phyloP scores from a whole-genome alignment of 2,888 invertebrate genomes.

The Epinotia demarniana region DNA sequence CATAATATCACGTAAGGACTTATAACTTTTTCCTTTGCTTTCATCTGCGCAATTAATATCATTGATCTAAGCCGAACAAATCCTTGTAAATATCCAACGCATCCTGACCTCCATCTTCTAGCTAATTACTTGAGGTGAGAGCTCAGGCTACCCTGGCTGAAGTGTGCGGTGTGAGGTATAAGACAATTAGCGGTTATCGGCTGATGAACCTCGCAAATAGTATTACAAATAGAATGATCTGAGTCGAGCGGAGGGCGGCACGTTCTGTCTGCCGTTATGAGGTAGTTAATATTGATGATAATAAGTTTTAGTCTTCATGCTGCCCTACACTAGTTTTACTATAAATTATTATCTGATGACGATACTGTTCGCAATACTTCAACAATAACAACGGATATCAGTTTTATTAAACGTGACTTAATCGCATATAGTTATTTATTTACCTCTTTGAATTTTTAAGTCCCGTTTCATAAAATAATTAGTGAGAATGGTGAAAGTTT shows the following conservation, averaged over 20 bases:
- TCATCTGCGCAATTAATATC: slow-evolving; percentile 41
- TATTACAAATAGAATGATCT: slow-evolving; percentile 41
- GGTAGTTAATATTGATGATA: slow-evolving; percentile 14
- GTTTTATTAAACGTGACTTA: too few species aligned
- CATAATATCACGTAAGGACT: slow-evolving; percentile 7
- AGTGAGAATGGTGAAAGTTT: too few species aligned
- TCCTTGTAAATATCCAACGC: neutral
- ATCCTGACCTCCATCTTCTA: neutral
- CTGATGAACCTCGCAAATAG: slow-evolving; percentile 42
- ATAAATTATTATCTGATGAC: neutral
- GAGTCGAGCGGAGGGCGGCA: slow-evolving; percentile 15
- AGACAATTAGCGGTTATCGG: slow-evolving; percentile 41
- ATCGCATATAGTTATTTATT: too few species aligned
- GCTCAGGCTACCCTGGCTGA: slow-evolving; percentile 13
- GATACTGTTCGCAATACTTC: neutral
- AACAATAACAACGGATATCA: too few species aligned
- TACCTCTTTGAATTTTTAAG: too few species aligned
- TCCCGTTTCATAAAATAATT: too few species aligned
- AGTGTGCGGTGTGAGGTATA: slow-evolving; percentile 35
- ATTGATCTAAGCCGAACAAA: slow-evolving; percentile 41
- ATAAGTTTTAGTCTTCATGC: neutral
- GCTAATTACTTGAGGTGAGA: neutral
- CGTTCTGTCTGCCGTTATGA: slow-evolving; percentile 20
- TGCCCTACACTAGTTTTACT: neutral
- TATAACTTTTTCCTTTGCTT: slow-evolving; percentile 34